phyloP scores from a whole-genome alignment of 2,888 invertebrate genomes.

The Amiota mariae region DNA sequence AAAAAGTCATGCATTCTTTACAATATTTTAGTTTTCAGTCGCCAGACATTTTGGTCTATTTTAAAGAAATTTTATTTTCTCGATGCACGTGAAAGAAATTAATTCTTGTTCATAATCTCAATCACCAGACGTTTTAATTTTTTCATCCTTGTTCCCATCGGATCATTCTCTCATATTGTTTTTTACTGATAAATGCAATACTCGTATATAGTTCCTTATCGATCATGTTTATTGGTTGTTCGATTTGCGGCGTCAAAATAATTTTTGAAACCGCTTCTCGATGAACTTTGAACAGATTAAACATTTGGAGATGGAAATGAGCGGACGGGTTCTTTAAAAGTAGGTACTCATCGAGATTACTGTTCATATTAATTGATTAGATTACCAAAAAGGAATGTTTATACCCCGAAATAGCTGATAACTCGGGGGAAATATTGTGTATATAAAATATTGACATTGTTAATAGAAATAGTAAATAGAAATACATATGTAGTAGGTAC shows the following conservation, averaged over 20 bases:
- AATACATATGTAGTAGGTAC: too few relatives aligned
- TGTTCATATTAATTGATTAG: not conserved
- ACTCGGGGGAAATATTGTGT: too few relatives aligned
- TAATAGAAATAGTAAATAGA: too few relatives aligned
- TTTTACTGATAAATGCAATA: constrained; percentile 35
- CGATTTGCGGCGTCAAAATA: constrained; percentile 52
- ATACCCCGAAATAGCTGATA: too few relatives aligned
- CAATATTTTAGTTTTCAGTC: too few relatives aligned
- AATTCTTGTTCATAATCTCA: not conserved
- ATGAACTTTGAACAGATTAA: constrained; percentile 10
- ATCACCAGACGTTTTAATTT: too few relatives aligned
- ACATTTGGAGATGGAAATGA: constrained; percentile 11
- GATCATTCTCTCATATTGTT: too few relatives aligned
- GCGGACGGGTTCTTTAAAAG: constrained; percentile 7
- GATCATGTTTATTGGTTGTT: constrained; percentile 42
- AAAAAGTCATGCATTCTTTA: too few relatives aligned
- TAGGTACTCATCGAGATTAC: not conserved
- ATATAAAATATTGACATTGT: too few relatives aligned
- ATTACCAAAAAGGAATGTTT: not conserved
- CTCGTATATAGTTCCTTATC: constrained; percentile 53
- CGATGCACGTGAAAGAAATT: constrained; percentile 31
- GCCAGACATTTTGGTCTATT: too few relatives aligned
- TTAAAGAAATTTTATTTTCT: constrained; percentile 15
- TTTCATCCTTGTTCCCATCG: too few relatives aligned
- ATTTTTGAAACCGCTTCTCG: constrained; percentile 45